Evolutionary conservation across 1,140 invertebrate genomes (phyloP), one percentile per base, ranked within the genome.

Genomic region (Cherax quadricarinatus): DNA sequence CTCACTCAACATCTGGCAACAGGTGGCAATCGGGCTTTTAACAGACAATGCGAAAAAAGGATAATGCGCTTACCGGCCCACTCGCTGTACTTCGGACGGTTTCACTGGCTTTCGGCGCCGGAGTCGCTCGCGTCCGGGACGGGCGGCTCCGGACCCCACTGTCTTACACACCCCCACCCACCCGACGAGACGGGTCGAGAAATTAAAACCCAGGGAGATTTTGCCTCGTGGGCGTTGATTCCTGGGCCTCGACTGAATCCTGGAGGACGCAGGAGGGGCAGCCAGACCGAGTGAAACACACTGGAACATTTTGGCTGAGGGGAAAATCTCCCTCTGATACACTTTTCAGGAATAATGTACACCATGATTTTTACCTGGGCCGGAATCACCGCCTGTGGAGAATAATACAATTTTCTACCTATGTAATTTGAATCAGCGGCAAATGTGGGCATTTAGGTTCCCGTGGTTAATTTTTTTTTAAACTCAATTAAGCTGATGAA

Each of bases 31-130:
- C 89, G 89, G 85, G 84, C 89, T 91, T 91, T 91, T 91, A 91
- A 91, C 89, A 91, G 89, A 91, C 89, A 91, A 91, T 91, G 89
- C 89, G 89, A 91, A 91, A 91, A 91, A 86, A 82, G 89, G 89
- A 91, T 91, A 91, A 91, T 91, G 57, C 89, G 73, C 89, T 91
- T 91, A 91, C 81, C 6, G 48, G 81, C 53, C 53, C 53, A 57
- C 49, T 79, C 73, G 73, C 53, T 30, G 41, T 30, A 60, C 62
- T 86, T 81, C 83, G 89, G n/a, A 12, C 4, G 30, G 81, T 84
- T 82, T 84, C 88, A 84, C n/a, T 51, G 41, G 12, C 21, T 21
- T 90, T 90, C 88, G 80, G 49, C 48, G n/a, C 24, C 60, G 14
- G 41, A 12, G 51, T 49, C 48, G 57, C 16, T 10, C 16, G 9